A percentile compares a stretch with the other conserved stretches of the same genome.
Conservation (phyloP, 2,113 vertebrate genomes). For the human region GRCh38 chr2:134945001-134945500, state of each 20-base stretch:
- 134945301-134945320: conserved; percentile 31
- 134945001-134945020: conserved; percentile 66
- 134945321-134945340: not conserved
- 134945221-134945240: conserved; percentile 34
- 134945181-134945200: conserved; percentile 70
- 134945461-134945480: conserved; percentile 13
- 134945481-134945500: conserved; percentile 49
- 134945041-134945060: conserved; percentile 78
- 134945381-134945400: conserved; percentile 23
- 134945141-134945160: conserved; percentile 70
- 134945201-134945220: conserved; percentile 57
- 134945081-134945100: conserved; percentile 75
- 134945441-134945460: conserved; percentile 54
- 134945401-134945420: conserved; percentile 31
- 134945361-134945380: conserved; percentile 1
- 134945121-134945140: conserved; percentile 74
- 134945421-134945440: conserved; percentile 57
- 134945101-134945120: conserved; percentile 74
- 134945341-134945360: not conserved
- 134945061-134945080: conserved; percentile 79
- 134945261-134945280: conserved; percentile 44
- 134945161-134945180: conserved; percentile 65
- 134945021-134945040: conserved; percentile 75
- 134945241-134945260: conserved; percentile 51
- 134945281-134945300: conserved; percentile 35